Evolutionary conservation across 2,113 vertebrate species (phyloP).

Genomic region (Hystrix cristata): DNA sequence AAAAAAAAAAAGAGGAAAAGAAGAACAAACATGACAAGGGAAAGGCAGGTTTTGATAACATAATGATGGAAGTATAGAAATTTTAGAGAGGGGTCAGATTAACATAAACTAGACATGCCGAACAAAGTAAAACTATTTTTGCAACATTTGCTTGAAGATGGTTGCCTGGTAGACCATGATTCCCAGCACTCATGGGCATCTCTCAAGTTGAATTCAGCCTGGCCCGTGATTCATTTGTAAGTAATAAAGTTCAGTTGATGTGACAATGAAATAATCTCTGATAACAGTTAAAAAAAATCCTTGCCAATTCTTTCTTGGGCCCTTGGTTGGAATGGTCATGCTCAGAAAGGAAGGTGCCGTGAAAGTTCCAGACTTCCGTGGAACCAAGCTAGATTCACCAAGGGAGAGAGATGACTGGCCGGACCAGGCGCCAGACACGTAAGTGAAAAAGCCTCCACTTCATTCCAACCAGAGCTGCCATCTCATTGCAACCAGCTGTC

Average conservation of each 20-base stretch:
- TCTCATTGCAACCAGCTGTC: background rate
- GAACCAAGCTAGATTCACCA: background rate
- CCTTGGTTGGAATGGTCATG: background rate
- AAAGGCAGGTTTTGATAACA: background rate
- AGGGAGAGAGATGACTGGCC: background rate
- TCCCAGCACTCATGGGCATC: background rate
- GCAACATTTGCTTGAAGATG: background rate
- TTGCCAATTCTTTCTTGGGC: background rate
- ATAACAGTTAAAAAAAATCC: background rate
- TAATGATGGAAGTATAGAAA: background rate
- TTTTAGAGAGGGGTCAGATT: background rate
- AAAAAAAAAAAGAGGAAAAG: background rate
- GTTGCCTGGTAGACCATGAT: background rate
- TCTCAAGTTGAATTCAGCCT: background rate
- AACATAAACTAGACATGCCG: background rate
- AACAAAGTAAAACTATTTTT: background rate
- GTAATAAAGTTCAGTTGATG: background rate
- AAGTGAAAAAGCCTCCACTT: background rate
- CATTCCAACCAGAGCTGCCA: too few species aligned
- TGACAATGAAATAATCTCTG: background rate
- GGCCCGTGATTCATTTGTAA: background rate
- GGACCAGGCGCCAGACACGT: accelerated
- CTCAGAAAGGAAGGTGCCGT: background rate
- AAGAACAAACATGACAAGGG: background rate
- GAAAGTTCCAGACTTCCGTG: background rate